Evolutionary conservation across 2,888 invertebrate species (phyloP), one percentile per base, ranked within the genome.

Genomic region (Rotaria magnacalcarata): DNA sequence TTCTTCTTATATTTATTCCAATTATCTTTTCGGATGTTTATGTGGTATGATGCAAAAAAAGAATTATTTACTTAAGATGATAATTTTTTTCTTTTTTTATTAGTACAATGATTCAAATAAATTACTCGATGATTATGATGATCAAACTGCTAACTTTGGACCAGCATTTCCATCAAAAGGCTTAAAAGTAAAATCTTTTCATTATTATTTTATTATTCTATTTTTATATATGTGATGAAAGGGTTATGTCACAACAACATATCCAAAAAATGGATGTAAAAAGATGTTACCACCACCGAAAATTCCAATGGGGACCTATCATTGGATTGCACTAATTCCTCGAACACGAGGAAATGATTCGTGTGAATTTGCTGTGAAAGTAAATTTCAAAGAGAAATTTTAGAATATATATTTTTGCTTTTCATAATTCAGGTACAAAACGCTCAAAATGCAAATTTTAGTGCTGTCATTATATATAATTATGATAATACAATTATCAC

Each of bases 401-500:
- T 43, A 4, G 4, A 7, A 7, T 19, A 41, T 8, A 11, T 19
- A 54, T 8, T 84, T 85, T 54, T 50, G 50, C 54, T 74, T 54
- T 52, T 84, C 80, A 24, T 50, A 47, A 34, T 84, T 87, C 47
- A 87, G 60, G 85, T 87, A 54, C 93, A 94, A 52, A 94, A 94
- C 91, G 96, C 96, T 52, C 95, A 96, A 91, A 92, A 91, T 86
- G 94, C 94, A 52, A 94, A 94, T 86, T 97, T 93, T 91, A 93
- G 93, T 92, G 95, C 95, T 88, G 96, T 94, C 87, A 95, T 97
- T 89, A 94, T 97, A 58, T 95, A 95, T 91, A 96, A 96, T 92
- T 93, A 95, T 84, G 93, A 94, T 89, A 94, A 94, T 87, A 94
- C 24, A 50, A 54, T 86, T 52, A 47, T 86, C 14, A 58, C 58